A percentile compares a stretch with the other conserved stretches of the same genome.
phyloP scores from a whole-genome alignment of 2,797 vertebrate species.

The Leucoraja ocellata region DNA sequence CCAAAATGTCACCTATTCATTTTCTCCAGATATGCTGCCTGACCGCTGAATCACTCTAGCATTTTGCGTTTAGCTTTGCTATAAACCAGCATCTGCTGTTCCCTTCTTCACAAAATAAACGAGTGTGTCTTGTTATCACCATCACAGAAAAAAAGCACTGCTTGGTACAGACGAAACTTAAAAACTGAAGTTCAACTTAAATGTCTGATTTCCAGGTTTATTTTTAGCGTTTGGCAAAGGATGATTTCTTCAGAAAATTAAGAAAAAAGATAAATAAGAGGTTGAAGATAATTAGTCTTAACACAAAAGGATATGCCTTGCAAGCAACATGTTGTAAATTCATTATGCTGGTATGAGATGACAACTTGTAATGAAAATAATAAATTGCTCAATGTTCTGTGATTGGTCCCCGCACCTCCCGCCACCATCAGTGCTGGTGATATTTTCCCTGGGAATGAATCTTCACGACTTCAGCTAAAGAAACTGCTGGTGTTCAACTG shows the following conservation, averaged over 20 bases:
- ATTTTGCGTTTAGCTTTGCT: too few relatives aligned
- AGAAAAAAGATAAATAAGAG: constrained; percentile 20
- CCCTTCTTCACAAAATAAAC: too few relatives aligned
- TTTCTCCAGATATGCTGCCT: too few relatives aligned
- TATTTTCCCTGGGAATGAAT: too few relatives aligned
- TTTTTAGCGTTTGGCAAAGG: neutral
- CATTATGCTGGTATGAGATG: neutral
- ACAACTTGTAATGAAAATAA: constrained; percentile 7
- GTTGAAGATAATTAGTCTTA: constrained; percentile 29
- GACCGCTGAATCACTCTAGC: too few relatives aligned
- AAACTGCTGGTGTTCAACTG: too few relatives aligned
- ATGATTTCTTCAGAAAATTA: neutral
- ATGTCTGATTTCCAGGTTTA: neutral
- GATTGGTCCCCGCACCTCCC: neutral
- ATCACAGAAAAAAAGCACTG: too few relatives aligned
- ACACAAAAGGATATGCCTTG: constrained; percentile 34
- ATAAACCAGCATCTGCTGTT: too few relatives aligned
- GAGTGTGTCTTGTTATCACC: too few relatives aligned
- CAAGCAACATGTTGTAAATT: constrained; percentile 18
- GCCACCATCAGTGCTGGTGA: neutral
- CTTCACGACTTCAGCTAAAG: too few relatives aligned
- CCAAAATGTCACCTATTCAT: too few relatives aligned
- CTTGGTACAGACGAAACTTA: neutral
- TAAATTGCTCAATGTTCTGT: constrained; percentile 26
- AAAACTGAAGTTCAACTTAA: neutral